phyloP scores from a whole-genome alignment of 1,140 invertebrate species.

The Bursaphelenchus mucronatus region DNA sequence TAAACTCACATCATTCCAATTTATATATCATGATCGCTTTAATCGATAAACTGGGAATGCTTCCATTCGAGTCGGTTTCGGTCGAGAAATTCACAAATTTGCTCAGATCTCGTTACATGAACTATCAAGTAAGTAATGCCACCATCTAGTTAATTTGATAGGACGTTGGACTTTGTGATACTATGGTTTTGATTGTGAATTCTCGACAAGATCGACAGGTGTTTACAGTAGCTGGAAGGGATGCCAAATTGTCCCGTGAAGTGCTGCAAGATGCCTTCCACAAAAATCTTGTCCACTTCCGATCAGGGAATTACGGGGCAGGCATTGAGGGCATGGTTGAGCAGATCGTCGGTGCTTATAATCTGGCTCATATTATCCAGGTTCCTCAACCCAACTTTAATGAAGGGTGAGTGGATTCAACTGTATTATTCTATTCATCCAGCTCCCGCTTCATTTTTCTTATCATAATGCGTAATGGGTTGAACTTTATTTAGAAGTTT shows the following conservation, averaged over 20 bases:
- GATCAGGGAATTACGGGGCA: slow-evolving; percentile 53
- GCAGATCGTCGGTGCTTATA: slow-evolving; percentile 57
- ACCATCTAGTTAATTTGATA: slow-evolving; percentile 25
- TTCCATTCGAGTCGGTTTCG: slow-evolving; percentile 45
- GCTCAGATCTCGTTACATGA: slow-evolving; percentile 47
- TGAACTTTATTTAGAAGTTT: slow-evolving; percentile 31
- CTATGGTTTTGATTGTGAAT: slow-evolving; percentile 58
- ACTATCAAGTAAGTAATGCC: slow-evolving; percentile 48
- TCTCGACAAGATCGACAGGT: slow-evolving; percentile 54
- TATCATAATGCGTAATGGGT: not conserved
- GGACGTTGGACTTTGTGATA: slow-evolving; percentile 53
- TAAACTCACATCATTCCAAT: slow-evolving; percentile 42
- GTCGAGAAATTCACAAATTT: slow-evolving; percentile 58
- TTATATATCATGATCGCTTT: slow-evolving; percentile 52
- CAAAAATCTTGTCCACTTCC: slow-evolving; percentile 56
- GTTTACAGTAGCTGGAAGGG: slow-evolving; percentile 59
- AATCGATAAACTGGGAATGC: slow-evolving; percentile 53
- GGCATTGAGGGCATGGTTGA: slow-evolving; percentile 54
- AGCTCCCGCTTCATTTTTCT: no score
- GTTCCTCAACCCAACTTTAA: slow-evolving; percentile 37
- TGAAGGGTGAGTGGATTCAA: slow-evolving; percentile 26
- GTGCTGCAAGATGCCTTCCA: slow-evolving; percentile 57
- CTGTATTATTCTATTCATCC: no score
- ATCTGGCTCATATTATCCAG: slow-evolving; percentile 56
- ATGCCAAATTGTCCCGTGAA: slow-evolving; percentile 55